Base-by-base conservation (phyloP, 1,140 invertebrate species). In the Drosophila subpulchrella region DNA sequence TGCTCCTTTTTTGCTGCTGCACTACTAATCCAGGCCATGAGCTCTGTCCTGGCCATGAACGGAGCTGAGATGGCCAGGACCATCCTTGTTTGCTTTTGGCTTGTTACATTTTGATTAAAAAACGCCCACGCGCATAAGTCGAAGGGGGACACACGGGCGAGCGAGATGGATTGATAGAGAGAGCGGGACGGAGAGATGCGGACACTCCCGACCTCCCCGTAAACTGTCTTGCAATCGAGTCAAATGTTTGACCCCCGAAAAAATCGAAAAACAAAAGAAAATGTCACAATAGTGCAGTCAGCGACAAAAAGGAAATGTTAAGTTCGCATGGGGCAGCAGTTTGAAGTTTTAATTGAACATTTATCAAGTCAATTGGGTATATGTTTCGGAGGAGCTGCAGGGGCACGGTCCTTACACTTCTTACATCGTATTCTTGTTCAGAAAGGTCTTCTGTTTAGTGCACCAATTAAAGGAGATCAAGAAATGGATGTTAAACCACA, bases 101-200 rank as follows among this genome's bases (percentile, higher is more conserved):
- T 89, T 89, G 84, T 89, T 89, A 89, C 84, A 89, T 89, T 89
- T 89, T 89, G 84, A 89, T 89, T 89, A 89, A 89, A 89, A 89
- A 89, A 84, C 85, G 84, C 84, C 84, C 84, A 86, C 84, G 84
- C 84, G 80, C 76, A 68, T 83, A 79, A 89, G 72, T 83, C 72
- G 63, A 62, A 51, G 65, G 78, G 39, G 46, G 30, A 67, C 32
- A 10, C 42, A 57, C 34, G 24, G 39, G 73, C 54, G 20, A 66
- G 30, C 55, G 32, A 44, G 62, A 44, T 44, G 46, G 41, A 56
- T 47, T 57, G 53, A 66, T 63, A 65, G 36, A 20, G 36, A 38
- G 72, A 38, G 47, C 20, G 27, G 61, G 48, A 46, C 34, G 50
- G 42, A 68, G 46, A 58, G 54, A 54, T 30, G 41, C 46, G 60